Conservation (phyloP, 2,113 vertebrate genomes). For the Clarias gariepinus region DNA sequence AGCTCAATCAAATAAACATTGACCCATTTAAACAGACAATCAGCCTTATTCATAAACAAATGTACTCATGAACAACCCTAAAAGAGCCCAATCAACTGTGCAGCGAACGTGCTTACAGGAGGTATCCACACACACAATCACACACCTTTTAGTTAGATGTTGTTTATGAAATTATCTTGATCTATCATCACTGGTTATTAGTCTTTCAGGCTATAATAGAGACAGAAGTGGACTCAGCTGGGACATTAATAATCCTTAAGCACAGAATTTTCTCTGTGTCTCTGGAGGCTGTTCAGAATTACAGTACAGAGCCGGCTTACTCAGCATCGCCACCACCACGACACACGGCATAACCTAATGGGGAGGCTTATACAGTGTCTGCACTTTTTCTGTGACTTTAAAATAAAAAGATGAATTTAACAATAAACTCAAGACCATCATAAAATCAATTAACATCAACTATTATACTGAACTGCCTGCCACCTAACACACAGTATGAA, state of each 20-base stretch:
- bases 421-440: too few relatives aligned
- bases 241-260: background rate
- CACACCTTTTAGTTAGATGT: background rate
- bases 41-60: background rate
- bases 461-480: too few relatives aligned
- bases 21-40: background rate
- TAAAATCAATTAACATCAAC: too few relatives aligned
- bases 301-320: slow-evolving; percentile 30
- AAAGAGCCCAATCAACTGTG: background rate
- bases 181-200: background rate
- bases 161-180: background rate
- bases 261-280: background rate
- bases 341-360: background rate
- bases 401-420: background rate
- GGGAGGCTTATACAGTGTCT: background rate
- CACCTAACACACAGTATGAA: too few relatives aligned
- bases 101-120: background rate
- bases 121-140: too few relatives aligned
- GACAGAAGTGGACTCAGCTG: background rate
- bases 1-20: background rate
- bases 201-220: background rate
- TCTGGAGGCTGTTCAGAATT: slow-evolving; percentile 41
- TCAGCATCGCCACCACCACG: background rate
- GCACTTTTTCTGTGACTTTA: background rate
- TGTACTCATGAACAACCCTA: background rate